Conservation (phyloP, 1,140 invertebrate genomes). For the Drosophila chauvacae region DNA sequence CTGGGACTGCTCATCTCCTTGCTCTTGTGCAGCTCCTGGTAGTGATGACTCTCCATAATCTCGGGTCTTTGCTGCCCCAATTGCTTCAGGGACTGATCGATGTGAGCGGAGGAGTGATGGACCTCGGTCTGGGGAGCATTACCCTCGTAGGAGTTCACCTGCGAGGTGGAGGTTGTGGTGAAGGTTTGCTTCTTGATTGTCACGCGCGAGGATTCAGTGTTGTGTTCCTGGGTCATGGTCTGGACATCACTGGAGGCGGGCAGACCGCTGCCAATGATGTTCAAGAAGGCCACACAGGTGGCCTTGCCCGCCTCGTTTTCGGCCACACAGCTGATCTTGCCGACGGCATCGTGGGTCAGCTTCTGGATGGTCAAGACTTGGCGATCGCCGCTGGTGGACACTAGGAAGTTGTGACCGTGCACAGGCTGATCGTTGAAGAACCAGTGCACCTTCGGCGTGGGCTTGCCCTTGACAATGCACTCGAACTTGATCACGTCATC, state of each 20-base stretch:
- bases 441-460: constrained; percentile 93
- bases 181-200: constrained; percentile 83
- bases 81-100: constrained; percentile 79
- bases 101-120: constrained; percentile 73
- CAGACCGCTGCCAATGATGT: constrained; percentile 82
- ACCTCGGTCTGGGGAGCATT: constrained; percentile 79
- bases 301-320: constrained; percentile 91
- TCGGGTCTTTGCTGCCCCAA: constrained; percentile 74
- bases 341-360: constrained; percentile 86
- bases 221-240: constrained; percentile 77
- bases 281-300: constrained; percentile 87
- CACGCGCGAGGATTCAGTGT: constrained; percentile 77
- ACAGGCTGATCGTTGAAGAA: constrained; percentile 90
- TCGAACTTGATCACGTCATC: constrained; percentile 94
- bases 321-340: constrained; percentile 90
- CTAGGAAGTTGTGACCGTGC: constrained; percentile 89
- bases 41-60: constrained; percentile 79
- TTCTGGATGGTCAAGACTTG: constrained; percentile 89
- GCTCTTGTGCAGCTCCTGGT: constrained; percentile 79
- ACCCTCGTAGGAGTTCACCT: constrained; percentile 83
- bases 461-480: constrained; percentile 91
- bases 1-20: constrained; percentile 71
- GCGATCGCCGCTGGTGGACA: constrained; percentile 89
- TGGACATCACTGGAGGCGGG: constrained; percentile 67
- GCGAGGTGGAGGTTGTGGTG: constrained; percentile 81